Evolutionary conservation across 2,888 invertebrate species (phyloP), one percentile per base, ranked within the genome.

Genomic region (Rutpela maculata): DNA sequence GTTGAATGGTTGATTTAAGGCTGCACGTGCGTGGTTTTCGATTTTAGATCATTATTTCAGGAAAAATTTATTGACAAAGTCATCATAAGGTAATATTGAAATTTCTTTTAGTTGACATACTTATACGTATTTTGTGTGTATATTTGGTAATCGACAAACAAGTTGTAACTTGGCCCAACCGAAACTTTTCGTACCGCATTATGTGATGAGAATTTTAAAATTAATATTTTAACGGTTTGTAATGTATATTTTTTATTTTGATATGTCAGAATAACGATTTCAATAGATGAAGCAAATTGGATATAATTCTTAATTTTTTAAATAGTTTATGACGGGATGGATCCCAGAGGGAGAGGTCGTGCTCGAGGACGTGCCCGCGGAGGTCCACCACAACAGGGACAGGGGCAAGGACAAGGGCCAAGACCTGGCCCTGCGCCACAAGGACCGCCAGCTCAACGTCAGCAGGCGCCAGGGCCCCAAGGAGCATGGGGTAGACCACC

Each of bases 341-440:
- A 84, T 31, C 15, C 73, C 1, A 66, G 87, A 75, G 84, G 86
- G n/a, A 78, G 90, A 74, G 91, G 91, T 12, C 85, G 91, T 57
- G 89, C 88, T 2, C 85, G 81, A 73, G 90, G 82, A 65, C 88
- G 81, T 60, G 90, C 83, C 77, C 85, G 88, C 0, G 74, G 80
- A n/a, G 79, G 76, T 15, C 80, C 79, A 6, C 80, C 79, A 6
- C 76, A 78, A 35, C 80, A 75, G n/a, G 50, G n/a, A 26, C 72
- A 66, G 31, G 78, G 73, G 18, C 73, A 62, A 71, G 72, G 18
- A 38, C 73, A 62, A 68, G 72, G 18, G 18, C 74, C 55, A 66
- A 82, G 66, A 83, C 84, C 56, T 84, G 85, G 84, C 57, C 71
- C 65, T 11, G 77, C 78, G n/a, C 76, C 68, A 60, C 81, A 70